Evolutionary conservation across 2,113 vertebrate species (phyloP).

Genomic region (Sardina pilchardus): DNA sequence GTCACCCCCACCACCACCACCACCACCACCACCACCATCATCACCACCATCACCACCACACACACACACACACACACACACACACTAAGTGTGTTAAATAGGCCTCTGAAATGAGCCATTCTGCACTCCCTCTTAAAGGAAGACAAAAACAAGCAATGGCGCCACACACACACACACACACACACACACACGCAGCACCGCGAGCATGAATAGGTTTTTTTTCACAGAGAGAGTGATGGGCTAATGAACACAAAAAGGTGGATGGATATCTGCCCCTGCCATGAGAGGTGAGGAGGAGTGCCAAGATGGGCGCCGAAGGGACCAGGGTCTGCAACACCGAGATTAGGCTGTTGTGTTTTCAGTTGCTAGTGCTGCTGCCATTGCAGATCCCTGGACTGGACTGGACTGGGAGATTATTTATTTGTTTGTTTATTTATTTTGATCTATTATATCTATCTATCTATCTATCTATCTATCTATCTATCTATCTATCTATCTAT

Average conservation of each 20-base stretch:
- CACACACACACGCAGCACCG: background rate
- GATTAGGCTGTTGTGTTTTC: background rate
- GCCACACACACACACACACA: background rate
- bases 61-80: background rate
- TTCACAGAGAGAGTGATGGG: background rate
- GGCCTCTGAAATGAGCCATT: constrained; percentile 7
- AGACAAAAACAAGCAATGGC: background rate
- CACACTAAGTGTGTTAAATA: background rate
- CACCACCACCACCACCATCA: background rate
- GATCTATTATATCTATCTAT: background rate
- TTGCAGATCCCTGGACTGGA: background rate
- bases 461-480: too few relatives aligned
- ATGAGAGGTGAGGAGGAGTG: background rate
- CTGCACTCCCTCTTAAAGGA: background rate
- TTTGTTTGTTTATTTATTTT: background rate
- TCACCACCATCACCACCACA: background rate
- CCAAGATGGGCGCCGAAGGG: background rate
- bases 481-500: background rate
- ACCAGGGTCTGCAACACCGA: background rate
- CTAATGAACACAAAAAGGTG: background rate
- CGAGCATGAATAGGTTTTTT: background rate
- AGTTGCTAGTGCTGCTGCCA: background rate
- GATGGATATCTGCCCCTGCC: background rate
- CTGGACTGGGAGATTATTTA: too few relatives aligned
- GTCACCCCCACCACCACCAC: background rate